Evolutionary conservation across 2,888 invertebrate genomes (phyloP), one percentile per base, ranked within the genome.

Genomic region (Patella depressa): DNA sequence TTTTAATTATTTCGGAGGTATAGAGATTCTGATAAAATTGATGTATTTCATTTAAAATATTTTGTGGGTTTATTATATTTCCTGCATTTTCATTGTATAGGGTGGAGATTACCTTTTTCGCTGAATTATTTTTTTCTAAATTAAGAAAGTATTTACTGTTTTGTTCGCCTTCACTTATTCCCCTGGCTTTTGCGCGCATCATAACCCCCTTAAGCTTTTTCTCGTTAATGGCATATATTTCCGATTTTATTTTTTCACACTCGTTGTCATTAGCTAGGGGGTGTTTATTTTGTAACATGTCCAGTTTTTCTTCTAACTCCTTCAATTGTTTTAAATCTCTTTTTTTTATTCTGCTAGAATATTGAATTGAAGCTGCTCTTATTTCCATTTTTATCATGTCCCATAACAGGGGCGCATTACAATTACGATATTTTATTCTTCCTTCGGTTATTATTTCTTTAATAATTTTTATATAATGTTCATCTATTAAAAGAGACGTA

Each of bases 321-420:
- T 65, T n/a, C 65, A 65, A n/a, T 9, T 65, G n/a, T 65, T 65
- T 65, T 65, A n/a, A 5, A n/a, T 19, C 65, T 65, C 17, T 65
- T 14, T 65, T 65, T 65, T 65, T 65, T 1, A 19, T n/a, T 65
- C 9, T 34, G 34, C 34, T 75, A 15, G 70, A n/a, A 54, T 53
- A 75, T 4, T 45, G 4, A 12, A 75, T 70, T 14, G 53, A 53
- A 12, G n/a, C 45, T 4, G 54, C 71, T 54, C 70, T 71, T 4
- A 75, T 69, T 53, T 75, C 54, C 53, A 70, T 70, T 70, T 75
- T 75, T 17, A 75, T 53, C 14, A 70, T 29, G n/a, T 71, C 55
- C 14, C 15, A 24, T 53, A 70, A 19, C n/a, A 71, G 1, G 14
- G 45, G 17, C 15, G 5, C 17, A 3, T 29, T 19, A 17, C 54